Conservation (phyloP, 2,797 vertebrate species). For the Thunnus albacares region DNA sequence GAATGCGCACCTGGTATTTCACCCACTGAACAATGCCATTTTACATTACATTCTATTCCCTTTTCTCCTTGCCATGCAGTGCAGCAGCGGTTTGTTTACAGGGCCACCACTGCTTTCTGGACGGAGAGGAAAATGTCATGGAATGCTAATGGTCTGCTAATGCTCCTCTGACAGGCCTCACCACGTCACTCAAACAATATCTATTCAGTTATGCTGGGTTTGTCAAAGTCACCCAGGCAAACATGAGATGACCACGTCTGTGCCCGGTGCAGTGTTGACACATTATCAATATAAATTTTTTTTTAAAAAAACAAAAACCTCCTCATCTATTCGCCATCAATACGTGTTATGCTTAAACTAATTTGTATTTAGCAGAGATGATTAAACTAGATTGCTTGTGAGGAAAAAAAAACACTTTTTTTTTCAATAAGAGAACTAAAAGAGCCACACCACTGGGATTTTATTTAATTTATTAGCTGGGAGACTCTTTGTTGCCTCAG, state of each 20-base stretch:
- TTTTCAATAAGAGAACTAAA: constrained; percentile 11
- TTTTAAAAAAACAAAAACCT: constrained; percentile 23
- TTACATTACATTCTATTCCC: constrained; percentile 79
- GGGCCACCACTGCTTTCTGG: constrained; percentile 68
- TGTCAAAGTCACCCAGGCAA: constrained; percentile 69
- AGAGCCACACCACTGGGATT: neutral
- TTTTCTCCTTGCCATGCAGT: constrained; percentile 72
- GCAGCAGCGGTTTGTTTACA: constrained; percentile 80
- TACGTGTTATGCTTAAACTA: neutral
- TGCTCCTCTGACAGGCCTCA: constrained; percentile 67
- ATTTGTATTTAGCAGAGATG: constrained; percentile 37
- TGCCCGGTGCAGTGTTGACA: constrained; percentile 12
- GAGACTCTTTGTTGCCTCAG: neutral
- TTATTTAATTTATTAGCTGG: constrained; percentile 15
- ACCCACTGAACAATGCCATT: constrained; percentile 76
- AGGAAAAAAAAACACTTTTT: constrained; percentile 3
- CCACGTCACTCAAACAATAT: constrained; percentile 78
- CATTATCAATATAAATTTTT: constrained; percentile 38
- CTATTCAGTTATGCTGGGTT: constrained; percentile 58
- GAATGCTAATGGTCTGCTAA: constrained; percentile 84
- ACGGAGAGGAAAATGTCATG: constrained; percentile 83
- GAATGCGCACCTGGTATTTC: constrained; percentile 79
- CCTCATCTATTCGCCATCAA: constrained; percentile 18
- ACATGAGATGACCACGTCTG: constrained; percentile 33
- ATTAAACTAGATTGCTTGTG: constrained; percentile 34